Base-by-base conservation (phyloP, 92 coral and sea anemone species). In the Pocillopora meandrina region DNA sequence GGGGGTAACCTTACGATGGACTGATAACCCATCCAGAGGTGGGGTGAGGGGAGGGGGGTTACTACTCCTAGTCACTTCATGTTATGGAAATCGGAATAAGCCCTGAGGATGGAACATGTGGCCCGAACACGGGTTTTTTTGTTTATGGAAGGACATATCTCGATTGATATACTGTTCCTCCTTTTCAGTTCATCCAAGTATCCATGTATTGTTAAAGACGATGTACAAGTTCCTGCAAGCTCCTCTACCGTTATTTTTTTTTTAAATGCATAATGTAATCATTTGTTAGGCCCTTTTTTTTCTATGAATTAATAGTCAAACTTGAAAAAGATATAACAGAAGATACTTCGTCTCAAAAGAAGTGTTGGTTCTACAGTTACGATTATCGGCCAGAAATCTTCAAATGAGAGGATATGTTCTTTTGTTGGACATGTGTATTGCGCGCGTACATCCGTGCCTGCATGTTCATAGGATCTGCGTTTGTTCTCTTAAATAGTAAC, bases 101-200 rank as follows among this genome's bases (percentile, higher is more conserved):
- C 31, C 31, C 31, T 26, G 31, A 1, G 52, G 52, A 7, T 42
- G 52, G 52, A 7, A 3, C 52, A 42, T 42, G 52, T 42, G 52
- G 52, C 52, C 8, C 52, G 52, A 26, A 0, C 31, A 26, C 31
- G 31, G 31, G 31, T 1, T 26, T 26, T 26, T 26, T 26, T 26
- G 31, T 26, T 26, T 26, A 26, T 26, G 31, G 0, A 42, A 7
- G 52, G 52, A 5, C 62, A 59, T 2, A 16, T 59, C 0, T 59
- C 18, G 3, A 59, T 2, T 59, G 10, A 59, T 3, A 59, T 59
- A 59, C 72, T 55, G 62, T 26, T 47, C 31, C 23, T 78, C 81
- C 19, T 33, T 88, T 84, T 83, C 89, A 92, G 98, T 95, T 95
- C 66, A 95, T 95, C 49, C 98, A 95, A 90, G 98, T 92, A 64